Base-by-base conservation (phyloP, 2,113 vertebrate genomes). In the Nerophis ophidion region DNA sequence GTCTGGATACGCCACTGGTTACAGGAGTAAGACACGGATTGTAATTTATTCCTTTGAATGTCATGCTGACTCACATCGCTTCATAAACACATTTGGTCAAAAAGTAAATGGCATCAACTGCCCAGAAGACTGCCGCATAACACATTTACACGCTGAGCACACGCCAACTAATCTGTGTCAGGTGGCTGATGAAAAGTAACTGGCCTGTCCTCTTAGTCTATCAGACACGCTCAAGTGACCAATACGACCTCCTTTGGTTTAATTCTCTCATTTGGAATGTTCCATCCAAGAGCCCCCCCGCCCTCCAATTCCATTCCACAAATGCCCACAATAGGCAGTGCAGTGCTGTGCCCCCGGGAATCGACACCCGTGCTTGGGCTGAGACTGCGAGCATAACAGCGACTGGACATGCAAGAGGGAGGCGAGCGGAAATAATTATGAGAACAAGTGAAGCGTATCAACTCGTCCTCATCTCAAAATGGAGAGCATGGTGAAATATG, bases 381-480 rank as follows among this genome's bases (percentile, higher is more conserved):
- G 58, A 75, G 66, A 66, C 70, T 51, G 75, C 60, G 70, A 76
- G 71, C 62, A 67, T 53, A 68, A 77, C 76, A 65, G 71, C 74
- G 66, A 67, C 68, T 66, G 75, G 81, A 77, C 75, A 72, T 70
- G 65, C 76, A 77, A 78, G 83, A 80, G 61, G 60, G 73, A 84
- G 81, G 77, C 71, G 61, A 80, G 80, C 80, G 79, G 80, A 87
- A 84, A 87, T 89, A 88, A 89, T 90, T 88, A 89, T 72, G 60
- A 72, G 78, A 83, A 64, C 71, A 72, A 85, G 62, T 81, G 79
- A 86, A 75, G 86, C 81, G 72, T 83, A 66, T 75, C 79, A 38
- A 70, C 76, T 84, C 71, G 77, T 77, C 80, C 77, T 78, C 68
- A 79, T 75, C 80, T 71, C 76, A 83, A 79, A 86, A 83, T 83